These are phyloP conservation scores for Indicator maculatus DNA, from an alignment of 2,113 vertebrate species.

Conservation along the genomic window DNA sequence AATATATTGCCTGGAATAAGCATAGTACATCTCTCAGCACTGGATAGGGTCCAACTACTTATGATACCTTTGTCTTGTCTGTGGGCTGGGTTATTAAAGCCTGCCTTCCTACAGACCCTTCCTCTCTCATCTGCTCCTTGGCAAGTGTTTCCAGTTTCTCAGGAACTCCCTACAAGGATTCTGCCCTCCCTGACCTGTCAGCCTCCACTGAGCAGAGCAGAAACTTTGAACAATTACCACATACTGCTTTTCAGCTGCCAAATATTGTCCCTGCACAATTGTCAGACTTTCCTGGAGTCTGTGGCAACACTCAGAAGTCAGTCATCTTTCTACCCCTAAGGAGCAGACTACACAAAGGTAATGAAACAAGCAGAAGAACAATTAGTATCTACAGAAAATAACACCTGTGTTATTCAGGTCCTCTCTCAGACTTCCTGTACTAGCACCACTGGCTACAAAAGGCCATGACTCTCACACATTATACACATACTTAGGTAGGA, in stretches of 20 bases:
- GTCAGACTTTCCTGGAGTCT: not conserved
- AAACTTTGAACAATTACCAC: not conserved
- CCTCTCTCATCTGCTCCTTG: not conserved
- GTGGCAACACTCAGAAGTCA: not conserved
- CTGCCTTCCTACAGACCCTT: not conserved
- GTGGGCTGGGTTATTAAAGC: not conserved
- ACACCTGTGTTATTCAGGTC: not conserved
- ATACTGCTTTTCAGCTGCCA: not conserved
- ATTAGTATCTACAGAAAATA: not conserved
- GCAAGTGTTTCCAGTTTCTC: not conserved
- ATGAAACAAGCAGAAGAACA: not conserved
- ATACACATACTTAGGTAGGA: fast-evolving
- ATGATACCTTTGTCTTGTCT: not conserved
- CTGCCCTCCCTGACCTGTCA: not conserved
- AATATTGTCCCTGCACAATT: not conserved
- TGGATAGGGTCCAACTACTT: not conserved
- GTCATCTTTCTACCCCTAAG: not conserved
- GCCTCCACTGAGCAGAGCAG: not conserved
- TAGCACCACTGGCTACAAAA: not conserved
- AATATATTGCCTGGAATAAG: not conserved
- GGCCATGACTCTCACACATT: not conserved
- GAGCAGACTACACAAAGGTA: not conserved
- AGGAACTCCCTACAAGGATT: not conserved
- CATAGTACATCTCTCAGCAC: not conserved
- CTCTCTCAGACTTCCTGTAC: not conserved